Evolutionary conservation across 2,113 vertebrate species (phyloP), one percentile per base, ranked within the genome.

Genomic region (Pipra filicauda): DNA sequence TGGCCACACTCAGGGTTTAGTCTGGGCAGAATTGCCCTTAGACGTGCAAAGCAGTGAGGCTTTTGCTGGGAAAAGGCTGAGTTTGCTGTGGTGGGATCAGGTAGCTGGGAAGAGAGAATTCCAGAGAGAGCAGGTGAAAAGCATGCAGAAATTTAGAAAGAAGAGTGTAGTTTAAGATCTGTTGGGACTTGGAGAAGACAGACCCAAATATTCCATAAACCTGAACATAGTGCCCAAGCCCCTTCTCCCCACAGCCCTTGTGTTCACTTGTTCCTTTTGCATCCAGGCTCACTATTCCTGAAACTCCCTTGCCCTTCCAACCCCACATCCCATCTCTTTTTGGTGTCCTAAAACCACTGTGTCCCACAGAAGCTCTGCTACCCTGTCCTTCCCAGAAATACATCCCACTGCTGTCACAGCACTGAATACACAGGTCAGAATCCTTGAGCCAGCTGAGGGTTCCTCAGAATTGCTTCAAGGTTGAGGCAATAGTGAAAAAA

Each of bases 321-420:
- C 13, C 15, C 5, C 7, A 54, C 0, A 0, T 77, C 15, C 19
- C 21, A 49, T 3, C 7, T 22, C 18, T 33, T 70, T 65, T 33
- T 23, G 8, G 5, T 46, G 18, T 11, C 17, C 49, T 26, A 22
- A 83, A 79, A 2, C 23, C 3, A 5, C 16, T 12, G 11, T 44
- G 24, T 11, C 6, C 31, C 9, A 11, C 18, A 55, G 39, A 9
- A 64, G 7, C 30, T 85, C 15, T 51, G 28, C 20, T 66, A 11
- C 23, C 1, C 7, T 0, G 0, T 41, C 13, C 24, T 62, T 26
- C 15, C 12, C 23, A 52, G 33, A 31, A 64, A 24, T 11, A 24
- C 16, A 19, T 6, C 58, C 21, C 26, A 13, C 30, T 35, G 4
- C 21, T 79, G 4, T 11, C 37, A 33, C 33, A 72, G 30, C n/a